These are phyloP conservation scores for Meandrina meandrites DNA, from an alignment of 92 coral and sea anemone genomes.

Conservation along the genomic window DNA sequence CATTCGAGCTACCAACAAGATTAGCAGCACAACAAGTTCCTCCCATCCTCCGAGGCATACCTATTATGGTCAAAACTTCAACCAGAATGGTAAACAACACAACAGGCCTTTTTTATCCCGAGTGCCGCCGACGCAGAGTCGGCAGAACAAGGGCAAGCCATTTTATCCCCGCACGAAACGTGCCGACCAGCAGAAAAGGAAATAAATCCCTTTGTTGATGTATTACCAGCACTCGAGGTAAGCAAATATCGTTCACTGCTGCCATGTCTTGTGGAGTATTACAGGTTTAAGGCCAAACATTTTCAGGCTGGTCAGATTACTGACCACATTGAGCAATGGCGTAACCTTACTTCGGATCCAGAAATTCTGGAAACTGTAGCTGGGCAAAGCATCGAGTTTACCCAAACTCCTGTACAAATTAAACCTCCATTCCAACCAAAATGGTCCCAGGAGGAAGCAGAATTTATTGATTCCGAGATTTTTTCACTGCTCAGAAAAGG, in stretches of 20 bases:
- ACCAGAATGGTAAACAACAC: conserved; percentile 4
- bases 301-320: conserved; percentile 25
- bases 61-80: conserved; percentile 20
- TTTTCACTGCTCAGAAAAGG: conserved; percentile 23
- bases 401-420: background rate
- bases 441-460: background rate
- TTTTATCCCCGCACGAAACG: conserved; percentile 20
- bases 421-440: background rate
- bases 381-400: conserved; percentile 14
- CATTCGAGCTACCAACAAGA: conserved; percentile 38
- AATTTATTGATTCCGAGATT: conserved; percentile 32
- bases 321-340: conserved; percentile 11
- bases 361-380: conserved; percentile 11
- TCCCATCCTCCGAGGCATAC: conserved; percentile 16
- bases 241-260: background rate
- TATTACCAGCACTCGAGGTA: conserved; percentile 5
- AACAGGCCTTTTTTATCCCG: conserved; percentile 46
- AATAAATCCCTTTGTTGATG: conserved; percentile 22
- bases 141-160: conserved; percentile 13
- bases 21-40: conserved; percentile 38
- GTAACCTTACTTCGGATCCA: conserved; percentile 17
- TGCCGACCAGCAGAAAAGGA: conserved; percentile 10
- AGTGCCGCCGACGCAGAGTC: conserved; percentile 34
- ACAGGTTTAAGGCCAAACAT: background rate
- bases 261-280: background rate